Conservation (phyloP, 64 coral and sea anemone genomes). For the Exaiptasia diaphana region DNA sequence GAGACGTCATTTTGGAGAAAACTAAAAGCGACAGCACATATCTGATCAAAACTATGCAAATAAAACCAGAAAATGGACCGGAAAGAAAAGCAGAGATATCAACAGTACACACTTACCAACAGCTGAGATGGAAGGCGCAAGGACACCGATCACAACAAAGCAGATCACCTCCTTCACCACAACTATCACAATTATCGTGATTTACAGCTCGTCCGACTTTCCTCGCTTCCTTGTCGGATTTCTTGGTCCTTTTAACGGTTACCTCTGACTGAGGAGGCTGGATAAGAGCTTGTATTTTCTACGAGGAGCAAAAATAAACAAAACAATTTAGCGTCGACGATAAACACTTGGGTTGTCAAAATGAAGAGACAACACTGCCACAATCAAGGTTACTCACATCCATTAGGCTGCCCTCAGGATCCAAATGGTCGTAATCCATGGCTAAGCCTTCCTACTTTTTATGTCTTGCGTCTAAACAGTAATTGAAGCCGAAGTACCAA, state of each 20-base stretch:
- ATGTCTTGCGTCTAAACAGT: background rate
- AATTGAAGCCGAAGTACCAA: background rate
- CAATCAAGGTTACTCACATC: slow-evolving; percentile 60
- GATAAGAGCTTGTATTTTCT: slow-evolving; percentile 98
- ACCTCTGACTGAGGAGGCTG: slow-evolving; percentile 83
- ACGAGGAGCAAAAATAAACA: slow-evolving; percentile 28
- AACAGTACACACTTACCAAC: slow-evolving; percentile 82
- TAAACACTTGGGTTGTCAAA: slow-evolving; percentile 2
- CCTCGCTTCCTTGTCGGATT: slow-evolving; percentile 83
- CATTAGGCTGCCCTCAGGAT: slow-evolving; percentile 90
- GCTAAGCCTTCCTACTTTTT: background rate
- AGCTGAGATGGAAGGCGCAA: slow-evolving; percentile 95
- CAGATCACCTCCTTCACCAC: slow-evolving; percentile 96
- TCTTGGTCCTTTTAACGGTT: slow-evolving; percentile 49
- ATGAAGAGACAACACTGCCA: slow-evolving; percentile 32
- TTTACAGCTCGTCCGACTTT: slow-evolving; percentile 82
- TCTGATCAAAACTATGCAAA: too few relatives aligned
- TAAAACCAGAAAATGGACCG: too few relatives aligned
- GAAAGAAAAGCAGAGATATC: too few relatives aligned
- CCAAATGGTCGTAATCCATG: slow-evolving; percentile 97
- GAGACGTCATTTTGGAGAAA: too few relatives aligned
- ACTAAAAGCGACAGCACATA: too few relatives aligned
- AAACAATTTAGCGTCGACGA: slow-evolving; percentile 28
- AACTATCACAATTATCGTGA: slow-evolving; percentile 95
- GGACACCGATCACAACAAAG: slow-evolving; percentile 94